A percentile compares a stretch with the other conserved stretches of the same genome.
Conservation (phyloP, 1,140 invertebrate species). For the Anoplolepis gracilipes region DNA sequence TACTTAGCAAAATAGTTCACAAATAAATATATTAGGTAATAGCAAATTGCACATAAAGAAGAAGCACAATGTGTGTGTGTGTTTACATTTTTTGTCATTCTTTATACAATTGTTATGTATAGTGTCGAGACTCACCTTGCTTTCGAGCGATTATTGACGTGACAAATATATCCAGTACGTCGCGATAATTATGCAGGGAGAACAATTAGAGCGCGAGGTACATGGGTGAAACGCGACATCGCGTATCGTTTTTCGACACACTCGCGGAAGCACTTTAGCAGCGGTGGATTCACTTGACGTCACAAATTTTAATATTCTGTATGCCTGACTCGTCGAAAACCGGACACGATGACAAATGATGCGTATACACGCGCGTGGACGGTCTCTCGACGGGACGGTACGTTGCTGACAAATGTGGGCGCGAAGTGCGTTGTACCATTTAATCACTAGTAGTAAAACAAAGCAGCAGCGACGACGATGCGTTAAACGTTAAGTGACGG, state of each 20-base stretch:
- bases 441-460: slow-evolving; percentile 56
- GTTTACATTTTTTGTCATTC: background rate
- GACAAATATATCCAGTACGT: slow-evolving; percentile 31
- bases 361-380: background rate
- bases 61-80: background rate
- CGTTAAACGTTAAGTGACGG: too few relatives aligned
- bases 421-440: slow-evolving; percentile 66
- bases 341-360: background rate
- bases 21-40: background rate
- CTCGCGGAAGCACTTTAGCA: background rate
- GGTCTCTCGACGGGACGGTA: background rate
- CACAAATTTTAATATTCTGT: background rate
- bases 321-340: background rate
- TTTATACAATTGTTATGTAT: slow-evolving; percentile 35
- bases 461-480: background rate
- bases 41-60: background rate
- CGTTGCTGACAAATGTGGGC: slow-evolving; percentile 42
- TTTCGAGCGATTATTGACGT: slow-evolving; percentile 27
- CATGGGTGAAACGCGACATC: slow-evolving; percentile 29
- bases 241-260: background rate
- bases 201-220: slow-evolving; percentile 12
- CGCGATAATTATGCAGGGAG: slow-evolving; percentile 18
- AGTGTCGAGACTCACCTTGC: slow-evolving; percentile 40
- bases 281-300: slow-evolving; percentile 1
- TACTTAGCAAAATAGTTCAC: background rate